These are phyloP conservation scores for Lasioglossum zephyrum DNA, from an alignment of 2,888 invertebrate genomes.

Conservation along the genomic window DNA sequence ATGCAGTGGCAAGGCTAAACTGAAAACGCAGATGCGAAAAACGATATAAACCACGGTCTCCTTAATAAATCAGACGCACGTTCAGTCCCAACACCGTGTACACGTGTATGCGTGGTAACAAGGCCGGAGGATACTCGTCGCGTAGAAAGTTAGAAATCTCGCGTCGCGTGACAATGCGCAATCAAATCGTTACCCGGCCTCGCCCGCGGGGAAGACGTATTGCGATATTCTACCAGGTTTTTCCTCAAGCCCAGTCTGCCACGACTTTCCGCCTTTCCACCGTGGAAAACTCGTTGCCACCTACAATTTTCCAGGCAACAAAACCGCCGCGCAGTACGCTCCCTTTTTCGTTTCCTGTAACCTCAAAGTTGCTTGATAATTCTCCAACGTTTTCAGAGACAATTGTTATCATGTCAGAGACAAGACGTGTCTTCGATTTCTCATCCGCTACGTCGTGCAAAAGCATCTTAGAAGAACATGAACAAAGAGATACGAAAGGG, in stretches of 20 bases:
- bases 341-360: background rate
- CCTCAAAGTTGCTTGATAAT: background rate
- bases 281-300: background rate
- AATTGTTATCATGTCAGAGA: background rate
- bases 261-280: constrained; percentile 52
- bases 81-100: constrained; percentile 17
- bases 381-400: background rate
- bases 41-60: constrained; percentile 45
- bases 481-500: too few relatives aligned
- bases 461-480: too few relatives aligned
- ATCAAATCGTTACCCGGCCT: constrained; percentile 53
- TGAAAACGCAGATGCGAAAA: constrained; percentile 20
- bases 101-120: background rate
- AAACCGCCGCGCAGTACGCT: background rate
- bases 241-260: constrained; percentile 3
- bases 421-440: too few relatives aligned
- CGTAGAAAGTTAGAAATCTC: constrained; percentile 63
- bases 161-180: constrained; percentile 61
- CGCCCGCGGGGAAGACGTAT: constrained; percentile 31
- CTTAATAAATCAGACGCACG: constrained; percentile 46
- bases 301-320: background rate
- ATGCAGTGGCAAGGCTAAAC: constrained; percentile 22
- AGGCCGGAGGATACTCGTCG: constrained; percentile 36
- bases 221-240: constrained; percentile 37
- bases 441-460: too few relatives aligned